Percentiles rank a stretch among this genome's conserved stretches.
Conservation (phyloP, 2,797 vertebrate species). For the Steatocranus sp. region DNA sequence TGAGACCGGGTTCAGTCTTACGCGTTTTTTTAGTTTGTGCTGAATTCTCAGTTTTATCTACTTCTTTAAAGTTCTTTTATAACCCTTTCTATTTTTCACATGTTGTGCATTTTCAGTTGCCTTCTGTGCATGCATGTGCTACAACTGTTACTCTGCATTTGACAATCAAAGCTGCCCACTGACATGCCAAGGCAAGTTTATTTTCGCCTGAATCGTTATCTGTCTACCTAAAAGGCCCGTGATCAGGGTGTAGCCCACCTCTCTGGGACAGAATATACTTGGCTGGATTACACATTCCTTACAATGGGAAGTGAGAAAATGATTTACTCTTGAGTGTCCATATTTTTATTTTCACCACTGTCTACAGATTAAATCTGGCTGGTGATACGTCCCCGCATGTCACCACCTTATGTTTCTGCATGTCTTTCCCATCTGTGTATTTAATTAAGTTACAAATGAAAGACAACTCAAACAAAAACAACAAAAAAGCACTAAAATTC, state of each 20-base stretch:
- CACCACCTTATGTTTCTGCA: not conserved
- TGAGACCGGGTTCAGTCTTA: not conserved
- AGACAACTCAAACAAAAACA: not conserved
- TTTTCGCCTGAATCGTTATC: not conserved
- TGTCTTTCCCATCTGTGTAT: not conserved
- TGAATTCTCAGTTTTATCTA: not conserved
- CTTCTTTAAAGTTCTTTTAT: not conserved
- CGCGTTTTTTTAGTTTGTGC: not conserved
- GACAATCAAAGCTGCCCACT: not conserved
- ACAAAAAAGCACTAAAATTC: not conserved
- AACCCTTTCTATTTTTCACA: not conserved
- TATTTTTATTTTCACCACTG: not conserved
- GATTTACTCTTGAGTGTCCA: not conserved
- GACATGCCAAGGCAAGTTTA: not conserved
- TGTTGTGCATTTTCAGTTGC: not conserved
- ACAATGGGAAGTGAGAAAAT: not conserved
- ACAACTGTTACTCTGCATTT: not conserved
- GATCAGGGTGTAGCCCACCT: not conserved
- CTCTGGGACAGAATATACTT: not conserved
- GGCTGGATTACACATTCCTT: not conserved
- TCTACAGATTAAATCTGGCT: not conserved
- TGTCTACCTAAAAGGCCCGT: not conserved
- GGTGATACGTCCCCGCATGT: not conserved
- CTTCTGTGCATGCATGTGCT: not conserved
- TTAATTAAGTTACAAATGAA: not conserved